These are phyloP conservation scores for Halesus radiatus DNA, from an alignment of 1,140 invertebrate genomes.

Conservation along the genomic window DNA sequence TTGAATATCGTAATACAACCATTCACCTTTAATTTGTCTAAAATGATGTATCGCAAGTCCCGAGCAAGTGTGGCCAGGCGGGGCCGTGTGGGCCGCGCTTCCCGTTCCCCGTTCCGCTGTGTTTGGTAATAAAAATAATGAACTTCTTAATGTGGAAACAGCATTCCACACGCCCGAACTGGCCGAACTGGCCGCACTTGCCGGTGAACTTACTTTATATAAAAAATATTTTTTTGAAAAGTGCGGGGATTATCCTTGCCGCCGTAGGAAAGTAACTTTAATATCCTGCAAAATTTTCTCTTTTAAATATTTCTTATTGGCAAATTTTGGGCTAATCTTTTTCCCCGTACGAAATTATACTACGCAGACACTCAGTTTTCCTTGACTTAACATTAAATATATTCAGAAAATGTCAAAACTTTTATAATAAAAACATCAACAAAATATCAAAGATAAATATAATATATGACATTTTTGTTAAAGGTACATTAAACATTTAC, in stretches of 20 bases:
- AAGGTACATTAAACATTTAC: constrained; percentile 58
- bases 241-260: neutral
- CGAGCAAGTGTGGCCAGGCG: neutral
- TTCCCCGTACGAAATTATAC: constrained; percentile 23
- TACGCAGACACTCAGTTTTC: constrained; percentile 33
- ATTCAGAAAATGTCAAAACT: constrained; percentile 46
- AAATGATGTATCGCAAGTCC: constrained; percentile 9
- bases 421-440: constrained; percentile 56
- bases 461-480: constrained; percentile 53
- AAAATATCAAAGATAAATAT: constrained; percentile 55
- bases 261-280: constrained; percentile 8
- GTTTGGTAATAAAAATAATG: constrained; percentile 26
- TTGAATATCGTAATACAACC: constrained; percentile 48
- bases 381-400: constrained; percentile 39
- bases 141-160: neutral
- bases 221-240: constrained; percentile 24
- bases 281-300: constrained; percentile 11
- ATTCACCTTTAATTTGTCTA: constrained; percentile 50
- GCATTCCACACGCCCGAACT: neutral
- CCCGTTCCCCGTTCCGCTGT: neutral
- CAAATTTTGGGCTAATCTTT: neutral
- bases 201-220: constrained; percentile 5
- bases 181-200: neutral
- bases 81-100: neutral
- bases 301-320: constrained; percentile 18